phyloP scores from a whole-genome alignment of 2,888 invertebrate genomes.

The Dichetophora obliterata region DNA sequence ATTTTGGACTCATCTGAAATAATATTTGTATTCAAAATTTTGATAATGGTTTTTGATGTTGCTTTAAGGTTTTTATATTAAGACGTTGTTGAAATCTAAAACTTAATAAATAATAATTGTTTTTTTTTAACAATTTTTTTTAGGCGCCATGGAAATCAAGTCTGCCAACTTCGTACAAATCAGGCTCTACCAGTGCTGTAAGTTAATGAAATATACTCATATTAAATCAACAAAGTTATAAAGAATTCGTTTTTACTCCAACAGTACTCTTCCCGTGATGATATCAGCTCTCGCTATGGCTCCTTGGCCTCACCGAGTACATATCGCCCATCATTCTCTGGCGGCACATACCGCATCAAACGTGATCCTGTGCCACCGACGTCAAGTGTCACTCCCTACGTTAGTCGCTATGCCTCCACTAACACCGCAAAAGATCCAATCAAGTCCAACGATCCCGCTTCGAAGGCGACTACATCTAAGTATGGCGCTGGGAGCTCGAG shows the following conservation, averaged over 20 bases:
- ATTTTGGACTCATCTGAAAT: too few relatives aligned
- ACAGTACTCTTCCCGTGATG: conserved; percentile 66
- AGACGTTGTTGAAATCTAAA: too few relatives aligned
- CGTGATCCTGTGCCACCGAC: conserved; percentile 60
- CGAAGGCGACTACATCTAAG: conserved; percentile 38
- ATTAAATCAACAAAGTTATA: background rate
- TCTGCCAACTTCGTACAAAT: conserved; percentile 64
- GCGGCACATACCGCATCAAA: conserved; percentile 69
- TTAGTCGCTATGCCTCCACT: conserved; percentile 60
- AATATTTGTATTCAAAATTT: too few relatives aligned
- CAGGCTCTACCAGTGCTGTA: conserved; percentile 61
- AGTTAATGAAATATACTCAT: conserved; percentile 43
- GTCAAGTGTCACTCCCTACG: conserved; percentile 57
- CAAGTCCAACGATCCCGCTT: conserved; percentile 50
- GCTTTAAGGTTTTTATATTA: too few relatives aligned
- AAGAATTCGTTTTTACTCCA: background rate
- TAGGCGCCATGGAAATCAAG: conserved; percentile 68
- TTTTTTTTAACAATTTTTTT: conserved; percentile 45
- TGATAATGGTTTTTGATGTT: too few relatives aligned
- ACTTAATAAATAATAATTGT: background rate
- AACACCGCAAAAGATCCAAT: conserved; percentile 48
- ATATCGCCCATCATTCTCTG: conserved; percentile 69
- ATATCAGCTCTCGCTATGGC: conserved; percentile 60
- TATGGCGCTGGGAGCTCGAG: background rate
- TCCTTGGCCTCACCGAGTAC: conserved; percentile 65